Evolutionary conservation across 1,140 invertebrate genomes (phyloP).

Genomic region (Drosophila virilis): DNA sequence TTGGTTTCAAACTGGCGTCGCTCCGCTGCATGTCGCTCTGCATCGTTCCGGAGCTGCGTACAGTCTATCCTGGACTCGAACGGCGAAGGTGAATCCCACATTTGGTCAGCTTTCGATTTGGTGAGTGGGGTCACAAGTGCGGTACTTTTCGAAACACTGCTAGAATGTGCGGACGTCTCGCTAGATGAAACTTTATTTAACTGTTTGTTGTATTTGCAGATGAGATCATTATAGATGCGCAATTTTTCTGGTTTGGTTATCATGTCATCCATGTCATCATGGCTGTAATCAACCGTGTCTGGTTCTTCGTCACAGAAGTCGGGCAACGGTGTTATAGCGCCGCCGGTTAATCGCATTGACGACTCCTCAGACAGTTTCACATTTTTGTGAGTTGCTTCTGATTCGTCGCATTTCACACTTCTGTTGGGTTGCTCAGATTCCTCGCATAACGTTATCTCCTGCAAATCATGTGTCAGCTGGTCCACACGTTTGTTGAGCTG

Average conservation of each 20-base stretch:
- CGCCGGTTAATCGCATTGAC: neutral
- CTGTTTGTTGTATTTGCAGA: neutral
- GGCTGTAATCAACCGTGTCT: neutral
- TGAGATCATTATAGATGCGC: neutral
- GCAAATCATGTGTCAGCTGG: neutral
- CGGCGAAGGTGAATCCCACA: neutral
- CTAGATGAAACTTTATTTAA: neutral
- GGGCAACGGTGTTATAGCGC: too few species aligned
- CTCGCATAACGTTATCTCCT: neutral
- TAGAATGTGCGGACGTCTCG: neutral
- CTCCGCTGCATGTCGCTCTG: neutral
- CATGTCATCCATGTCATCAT: neutral
- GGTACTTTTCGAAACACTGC: too few species aligned
- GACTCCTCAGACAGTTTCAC: neutral
- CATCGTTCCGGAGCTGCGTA: neutral
- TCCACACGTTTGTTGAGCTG: neutral
- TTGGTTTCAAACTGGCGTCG: conserved; percentile 17
- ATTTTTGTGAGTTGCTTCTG: neutral
- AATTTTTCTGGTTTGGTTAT: neutral
- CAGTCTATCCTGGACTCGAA: neutral
- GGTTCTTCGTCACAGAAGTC: neutral
- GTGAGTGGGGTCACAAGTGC: too few species aligned
- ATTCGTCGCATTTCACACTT: too few species aligned
- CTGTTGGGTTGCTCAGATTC: too few species aligned
- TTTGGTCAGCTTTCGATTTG: neutral